Evolutionary conservation across 2,888 invertebrate species (phyloP).

Genomic region (Drosophila kanekoi): DNA sequence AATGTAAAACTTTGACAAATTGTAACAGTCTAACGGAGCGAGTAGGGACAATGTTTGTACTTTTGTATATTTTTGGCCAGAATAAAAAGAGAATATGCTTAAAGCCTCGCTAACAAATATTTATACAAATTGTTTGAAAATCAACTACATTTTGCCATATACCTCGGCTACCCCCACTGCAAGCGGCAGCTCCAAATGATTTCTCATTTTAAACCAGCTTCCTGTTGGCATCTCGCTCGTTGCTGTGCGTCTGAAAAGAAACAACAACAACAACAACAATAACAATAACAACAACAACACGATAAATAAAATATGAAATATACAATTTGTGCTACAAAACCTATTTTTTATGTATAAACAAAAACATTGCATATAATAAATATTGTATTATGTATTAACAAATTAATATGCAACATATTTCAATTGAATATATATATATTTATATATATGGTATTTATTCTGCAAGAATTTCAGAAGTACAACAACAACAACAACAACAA

Average conservation of each 20-base stretch:
- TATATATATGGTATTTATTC: constrained; percentile 25
- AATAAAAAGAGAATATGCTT: constrained; percentile 8
- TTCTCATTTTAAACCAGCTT: constrained; percentile 2
- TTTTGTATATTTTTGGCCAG: constrained; percentile 33
- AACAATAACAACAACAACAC: neutral
- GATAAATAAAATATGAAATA: neutral
- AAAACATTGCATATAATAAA: constrained; percentile 52
- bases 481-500: constrained; percentile 14
- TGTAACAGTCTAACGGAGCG: constrained; percentile 26
- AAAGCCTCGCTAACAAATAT: constrained; percentile 36
- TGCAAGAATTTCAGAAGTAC: constrained; percentile 33
- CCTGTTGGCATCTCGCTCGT: constrained; percentile 66
- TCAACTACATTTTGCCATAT: constrained; percentile 29
- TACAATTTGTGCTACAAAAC: constrained; percentile 51
- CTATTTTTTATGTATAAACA: constrained; percentile 61
- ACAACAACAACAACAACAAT: constrained; percentile 5
- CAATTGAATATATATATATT: constrained; percentile 7
- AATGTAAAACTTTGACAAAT: constrained; percentile 12
- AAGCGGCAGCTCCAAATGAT: constrained; percentile 9
- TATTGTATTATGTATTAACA: constrained; percentile 44
- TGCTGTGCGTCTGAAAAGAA: constrained; percentile 44
- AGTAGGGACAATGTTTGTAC: constrained; percentile 34
- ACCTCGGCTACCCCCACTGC: constrained; percentile 7
- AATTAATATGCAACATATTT: constrained; percentile 32
- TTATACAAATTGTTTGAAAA: constrained; percentile 20